Percentiles rank a stretch among this genome's conserved stretches.
Conservation (phyloP, 2,888 invertebrate genomes). For the Hymenopus coronatus region DNA sequence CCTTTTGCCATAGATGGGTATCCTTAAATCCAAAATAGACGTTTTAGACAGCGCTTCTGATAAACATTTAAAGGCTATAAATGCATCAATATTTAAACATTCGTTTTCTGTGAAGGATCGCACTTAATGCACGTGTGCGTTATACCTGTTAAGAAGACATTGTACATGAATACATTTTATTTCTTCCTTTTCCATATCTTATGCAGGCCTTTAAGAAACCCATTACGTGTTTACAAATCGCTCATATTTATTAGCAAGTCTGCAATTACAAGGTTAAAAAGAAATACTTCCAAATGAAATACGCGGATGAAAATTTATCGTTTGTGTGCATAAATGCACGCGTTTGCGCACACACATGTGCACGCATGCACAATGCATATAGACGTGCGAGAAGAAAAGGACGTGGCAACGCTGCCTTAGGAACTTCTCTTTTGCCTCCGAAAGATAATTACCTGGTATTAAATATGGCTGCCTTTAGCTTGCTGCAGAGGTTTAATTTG, state of each 20-base stretch:
- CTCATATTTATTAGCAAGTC: not conserved
- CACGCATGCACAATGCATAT: not conserved
- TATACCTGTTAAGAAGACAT: too few species aligned
- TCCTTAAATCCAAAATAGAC: too few species aligned
- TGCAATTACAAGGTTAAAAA: not conserved
- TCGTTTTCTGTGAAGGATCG: too few species aligned
- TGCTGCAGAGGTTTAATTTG: constrained; percentile 29
- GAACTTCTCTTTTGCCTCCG: constrained; percentile 24
- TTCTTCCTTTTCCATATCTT: not conserved
- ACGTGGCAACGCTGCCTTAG: constrained; percentile 21
- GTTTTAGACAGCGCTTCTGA: too few species aligned
- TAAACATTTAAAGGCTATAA: too few species aligned
- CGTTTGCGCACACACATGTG: not conserved
- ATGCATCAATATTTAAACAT: too few species aligned
- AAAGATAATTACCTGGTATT: constrained; percentile 34
- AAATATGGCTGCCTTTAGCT: constrained; percentile 32
- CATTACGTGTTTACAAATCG: not conserved
- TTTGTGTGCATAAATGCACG: not conserved
- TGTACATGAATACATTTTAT: too few species aligned
- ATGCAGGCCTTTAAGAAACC: not conserved
- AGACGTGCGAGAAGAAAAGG: not conserved
- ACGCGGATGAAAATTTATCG: not conserved
- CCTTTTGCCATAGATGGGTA: too few species aligned
- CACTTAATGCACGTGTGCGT: too few species aligned
- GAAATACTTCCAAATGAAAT: not conserved